A percentile compares a stretch with the other conserved stretches of the same genome.
Conservation (phyloP, 2,888 invertebrate species). For the Lordiphosa andalusiaca region DNA sequence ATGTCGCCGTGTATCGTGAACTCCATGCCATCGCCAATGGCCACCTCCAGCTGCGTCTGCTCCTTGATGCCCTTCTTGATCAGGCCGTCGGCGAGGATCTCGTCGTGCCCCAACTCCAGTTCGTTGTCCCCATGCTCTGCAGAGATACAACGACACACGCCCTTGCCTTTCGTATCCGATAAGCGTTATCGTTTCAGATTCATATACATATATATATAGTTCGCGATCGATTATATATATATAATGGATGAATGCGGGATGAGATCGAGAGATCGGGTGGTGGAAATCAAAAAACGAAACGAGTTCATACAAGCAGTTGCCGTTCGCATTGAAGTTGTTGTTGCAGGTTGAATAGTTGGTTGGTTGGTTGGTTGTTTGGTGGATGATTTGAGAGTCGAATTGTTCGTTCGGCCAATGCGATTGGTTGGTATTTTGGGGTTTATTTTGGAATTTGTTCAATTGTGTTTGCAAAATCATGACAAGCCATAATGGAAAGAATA, state of each 20-base stretch:
- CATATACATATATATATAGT: conserved; percentile 25
- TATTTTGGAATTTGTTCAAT: conserved; percentile 18
- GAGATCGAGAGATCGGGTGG: conserved; percentile 39
- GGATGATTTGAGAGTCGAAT: conserved; percentile 11
- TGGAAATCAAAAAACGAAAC: conserved; percentile 58
- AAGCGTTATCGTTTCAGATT: conserved; percentile 19
- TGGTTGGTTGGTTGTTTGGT: conserved; percentile 36
- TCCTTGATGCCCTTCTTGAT: conserved; percentile 93
- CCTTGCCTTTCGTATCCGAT: conserved; percentile 81
- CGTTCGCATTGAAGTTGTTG: conserved; percentile 64
- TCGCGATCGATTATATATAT: conserved; percentile 12
- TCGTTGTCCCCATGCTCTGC: conserved; percentile 85
- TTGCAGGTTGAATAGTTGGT: conserved; percentile 41
- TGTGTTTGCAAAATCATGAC: conserved; percentile 36
- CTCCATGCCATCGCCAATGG: conserved; percentile 95
- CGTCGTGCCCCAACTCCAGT: conserved; percentile 84
- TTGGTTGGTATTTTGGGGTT: conserved; percentile 3
- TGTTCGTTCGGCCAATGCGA: conserved; percentile 46
- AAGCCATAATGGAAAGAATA: conserved; percentile 60
- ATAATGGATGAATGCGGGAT: conserved; percentile 27
- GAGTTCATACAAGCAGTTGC: conserved; percentile 65
- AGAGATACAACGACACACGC: conserved; percentile 85
- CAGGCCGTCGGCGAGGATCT: conserved; percentile 90
- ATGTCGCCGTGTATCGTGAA: conserved; percentile 95
- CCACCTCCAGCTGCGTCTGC: conserved; percentile 93